phyloP scores from a whole-genome alignment of 1,140 invertebrate genomes.

The Lineus longissimus region DNA sequence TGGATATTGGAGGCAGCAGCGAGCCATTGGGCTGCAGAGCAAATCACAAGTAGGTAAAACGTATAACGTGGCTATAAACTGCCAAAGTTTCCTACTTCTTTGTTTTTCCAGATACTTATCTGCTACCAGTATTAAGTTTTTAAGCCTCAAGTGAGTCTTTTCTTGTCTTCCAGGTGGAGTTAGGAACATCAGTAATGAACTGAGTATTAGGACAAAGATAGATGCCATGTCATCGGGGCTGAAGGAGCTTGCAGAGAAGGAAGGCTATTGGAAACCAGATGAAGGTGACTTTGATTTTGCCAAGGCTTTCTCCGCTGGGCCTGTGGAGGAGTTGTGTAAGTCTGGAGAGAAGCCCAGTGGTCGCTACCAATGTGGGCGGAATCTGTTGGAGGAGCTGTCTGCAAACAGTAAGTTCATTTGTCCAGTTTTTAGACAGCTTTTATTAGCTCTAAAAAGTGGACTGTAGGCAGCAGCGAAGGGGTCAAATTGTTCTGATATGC shows the following conservation, averaged over 20 bases:
- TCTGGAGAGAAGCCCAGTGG: conserved; percentile 6
- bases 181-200: conserved; percentile 68
- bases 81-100: too few species aligned
- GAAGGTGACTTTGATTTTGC: conserved; percentile 50
- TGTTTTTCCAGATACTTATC: too few species aligned
- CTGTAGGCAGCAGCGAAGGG: too few species aligned
- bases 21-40: conserved; percentile 70
- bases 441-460: too few species aligned
- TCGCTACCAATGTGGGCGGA: conserved; percentile 9
- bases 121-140: too few species aligned
- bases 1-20: conserved; percentile 49
- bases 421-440: not conserved
- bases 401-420: conserved; percentile 13
- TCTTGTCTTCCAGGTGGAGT: conserved; percentile 61
- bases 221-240: conserved; percentile 65
- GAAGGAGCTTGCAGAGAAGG: conserved; percentile 60
- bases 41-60: conserved; percentile 59
- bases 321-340: conserved; percentile 21
- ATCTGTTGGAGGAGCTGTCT: conserved; percentile 55
- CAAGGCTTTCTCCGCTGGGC: conserved; percentile 47
- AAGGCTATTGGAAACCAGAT: conserved; percentile 65
- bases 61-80: too few species aligned
- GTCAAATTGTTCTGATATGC: too few species aligned
- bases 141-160: too few species aligned
- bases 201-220: conserved; percentile 69